Percentiles rank a stretch among this genome's conserved stretches.
phyloP scores from a whole-genome alignment of 2,888 invertebrate genomes.

The Cataglyphis rosenhaueri region DNA sequence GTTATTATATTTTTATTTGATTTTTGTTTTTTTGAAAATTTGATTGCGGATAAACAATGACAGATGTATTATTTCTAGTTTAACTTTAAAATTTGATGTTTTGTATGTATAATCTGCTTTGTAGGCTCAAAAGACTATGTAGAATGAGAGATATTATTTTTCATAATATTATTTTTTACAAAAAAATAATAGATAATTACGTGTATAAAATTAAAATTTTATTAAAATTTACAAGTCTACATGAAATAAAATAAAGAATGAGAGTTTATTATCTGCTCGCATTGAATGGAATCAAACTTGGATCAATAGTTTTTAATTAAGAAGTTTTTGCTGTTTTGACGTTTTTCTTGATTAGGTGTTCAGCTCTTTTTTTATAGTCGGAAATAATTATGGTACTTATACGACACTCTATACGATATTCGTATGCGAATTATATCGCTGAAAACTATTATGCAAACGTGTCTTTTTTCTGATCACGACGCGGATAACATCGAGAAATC shows the following conservation, averaged over 20 bases:
- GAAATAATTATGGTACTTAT: neutral
- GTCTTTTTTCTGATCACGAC: neutral
- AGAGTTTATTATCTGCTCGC: neutral
- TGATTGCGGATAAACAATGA: conserved; percentile 17
- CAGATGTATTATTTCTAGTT: neutral
- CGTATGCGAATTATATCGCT: conserved; percentile 4
- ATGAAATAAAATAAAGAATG: neutral
- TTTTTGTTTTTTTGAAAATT: conserved; percentile 1
- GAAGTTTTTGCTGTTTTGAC: neutral
- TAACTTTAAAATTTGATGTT: neutral
- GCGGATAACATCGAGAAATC: conserved; percentile 25
- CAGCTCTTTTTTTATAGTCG: neutral
- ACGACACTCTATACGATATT: neutral
- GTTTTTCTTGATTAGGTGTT: neutral
- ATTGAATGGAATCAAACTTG: neutral
- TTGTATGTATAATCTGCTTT: neutral
- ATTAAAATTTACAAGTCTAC: neutral
- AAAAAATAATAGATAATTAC: conserved; percentile 5
- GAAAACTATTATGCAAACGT: neutral
- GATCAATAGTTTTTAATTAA: conserved; percentile 19
- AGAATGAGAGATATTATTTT: conserved; percentile 33
- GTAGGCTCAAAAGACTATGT: neutral
- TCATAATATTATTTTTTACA: conserved; percentile 21
- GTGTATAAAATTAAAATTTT: conserved; percentile 29
- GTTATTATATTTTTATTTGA: neutral